These are phyloP conservation scores for Noctuana brunneofusca DNA, from an alignment of 2,888 invertebrate genomes.

Conservation along the genomic window DNA sequence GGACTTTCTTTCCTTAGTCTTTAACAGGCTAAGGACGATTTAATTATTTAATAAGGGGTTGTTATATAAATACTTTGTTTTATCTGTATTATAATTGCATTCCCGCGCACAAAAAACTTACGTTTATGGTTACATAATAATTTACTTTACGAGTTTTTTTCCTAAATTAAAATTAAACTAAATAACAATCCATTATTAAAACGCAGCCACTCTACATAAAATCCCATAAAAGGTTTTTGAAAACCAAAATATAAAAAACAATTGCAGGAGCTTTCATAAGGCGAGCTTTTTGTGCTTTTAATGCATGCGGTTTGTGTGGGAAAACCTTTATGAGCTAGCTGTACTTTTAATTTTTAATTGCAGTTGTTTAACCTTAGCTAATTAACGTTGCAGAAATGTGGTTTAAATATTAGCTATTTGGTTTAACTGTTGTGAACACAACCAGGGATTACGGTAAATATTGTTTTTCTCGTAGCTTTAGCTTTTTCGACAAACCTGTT, in stretches of 20 bases:
- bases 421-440: background rate
- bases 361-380: slow-evolving; percentile 8
- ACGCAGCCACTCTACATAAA: background rate
- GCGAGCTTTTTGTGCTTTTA: slow-evolving; percentile 13
- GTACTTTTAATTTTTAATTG: slow-evolving; percentile 15
- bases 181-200: background rate
- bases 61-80: no score
- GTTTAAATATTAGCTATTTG: background rate
- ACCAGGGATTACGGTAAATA: no score
- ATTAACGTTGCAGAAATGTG: slow-evolving; percentile 10
- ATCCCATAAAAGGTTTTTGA: background rate
- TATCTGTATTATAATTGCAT: no score
- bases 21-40: no score
- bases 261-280: slow-evolving; percentile 17
- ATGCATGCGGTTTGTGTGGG: slow-evolving; percentile 13
- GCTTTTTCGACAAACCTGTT: no score
- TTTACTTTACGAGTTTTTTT: no score
- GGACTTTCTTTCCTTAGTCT: no score
- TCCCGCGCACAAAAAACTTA: no score
- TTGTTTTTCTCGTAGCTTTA: no score
- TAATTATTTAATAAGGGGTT: no score
- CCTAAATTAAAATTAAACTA: no score
- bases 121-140: no score
- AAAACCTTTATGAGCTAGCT: slow-evolving; percentile 6
- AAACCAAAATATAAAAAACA: slow-evolving; percentile 10